Evolutionary conservation across 2,888 invertebrate genomes (phyloP), one percentile per base, ranked within the genome.

Genomic region (Physocephala rufipes): DNA sequence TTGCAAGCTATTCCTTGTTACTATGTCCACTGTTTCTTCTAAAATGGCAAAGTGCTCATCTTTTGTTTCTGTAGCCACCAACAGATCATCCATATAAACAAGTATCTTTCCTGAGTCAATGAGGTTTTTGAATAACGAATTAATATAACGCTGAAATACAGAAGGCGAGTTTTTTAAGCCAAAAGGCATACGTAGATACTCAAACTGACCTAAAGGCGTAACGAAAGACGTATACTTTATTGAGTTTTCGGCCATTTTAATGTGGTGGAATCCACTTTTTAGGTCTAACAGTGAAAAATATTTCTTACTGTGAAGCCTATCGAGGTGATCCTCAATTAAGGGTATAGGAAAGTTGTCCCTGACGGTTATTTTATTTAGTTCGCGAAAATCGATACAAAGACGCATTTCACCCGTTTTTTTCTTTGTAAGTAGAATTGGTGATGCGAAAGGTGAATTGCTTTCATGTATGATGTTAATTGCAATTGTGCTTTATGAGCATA

Each of bases 351-450:
- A 66, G 13, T 66, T 51, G 12, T 66, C 47, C 24, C 45, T 61
- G 0, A 64, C 15, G 1, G 69, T 70, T 5, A 67, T 45, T 7
- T 9, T 45, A 49, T 71, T 71, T 28, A 73, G 24, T 24, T 55
- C 65, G 55, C 66, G 62, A 53, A 66, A 70, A 45, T 72, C 65
- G 9, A 67, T 51, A 21, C 62, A 72, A 21, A 73, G 30, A 9
- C 67, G 13, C 53, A 55, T 26, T 64, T 75, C 73, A 2, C 70
- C 71, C 9, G 77, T 74, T 47, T 76, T 73, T 59, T 78, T 77
- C 47, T 75, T 73, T 7, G 76, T 71, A 7, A 76, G 51, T 1
- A 78, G 72, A 2, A 76, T 61, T 9, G 63, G 65, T 0, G 74
- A 71, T 0, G 76, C 74, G n/a, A 74, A 77, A 13, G 69, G 64